Evolutionary conservation across 2,113 vertebrate species (phyloP).

Genomic region (Carlito syrichta): DNA sequence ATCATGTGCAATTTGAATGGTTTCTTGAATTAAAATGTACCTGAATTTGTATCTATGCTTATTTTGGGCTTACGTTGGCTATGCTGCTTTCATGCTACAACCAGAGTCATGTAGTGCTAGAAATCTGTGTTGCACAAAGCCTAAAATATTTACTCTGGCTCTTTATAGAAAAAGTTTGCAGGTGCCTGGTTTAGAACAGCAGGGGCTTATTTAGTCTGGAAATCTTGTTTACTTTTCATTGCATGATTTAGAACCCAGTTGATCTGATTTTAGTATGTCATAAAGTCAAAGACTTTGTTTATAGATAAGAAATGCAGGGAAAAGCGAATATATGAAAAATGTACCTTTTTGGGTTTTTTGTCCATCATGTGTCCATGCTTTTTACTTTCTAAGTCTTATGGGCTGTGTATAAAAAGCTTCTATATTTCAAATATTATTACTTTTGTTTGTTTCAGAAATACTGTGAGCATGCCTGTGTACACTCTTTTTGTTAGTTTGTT

Average conservation of each 20-base stretch:
- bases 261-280: too few relatives aligned
- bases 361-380: too few relatives aligned
- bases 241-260: too few relatives aligned
- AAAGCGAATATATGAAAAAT: background rate
- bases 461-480: background rate
- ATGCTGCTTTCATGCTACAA: background rate
- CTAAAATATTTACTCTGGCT: background rate
- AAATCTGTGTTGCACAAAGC: background rate
- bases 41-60: background rate
- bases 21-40: background rate
- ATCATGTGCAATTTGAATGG: background rate
- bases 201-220: background rate
- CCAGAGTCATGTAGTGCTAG: background rate
- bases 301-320: background rate
- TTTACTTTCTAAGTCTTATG: background rate
- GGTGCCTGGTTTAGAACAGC: background rate
- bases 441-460: background rate
- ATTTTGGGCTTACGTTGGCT: background rate
- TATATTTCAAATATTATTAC: accelerated
- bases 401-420: background rate
- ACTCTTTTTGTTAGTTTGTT: background rate
- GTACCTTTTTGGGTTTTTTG: background rate
- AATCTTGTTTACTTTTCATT: too few relatives aligned
- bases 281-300: too few relatives aligned
- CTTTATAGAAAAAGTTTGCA: background rate